Base-by-base conservation (phyloP, 2,113 vertebrate species). In the Promerops cafer region DNA sequence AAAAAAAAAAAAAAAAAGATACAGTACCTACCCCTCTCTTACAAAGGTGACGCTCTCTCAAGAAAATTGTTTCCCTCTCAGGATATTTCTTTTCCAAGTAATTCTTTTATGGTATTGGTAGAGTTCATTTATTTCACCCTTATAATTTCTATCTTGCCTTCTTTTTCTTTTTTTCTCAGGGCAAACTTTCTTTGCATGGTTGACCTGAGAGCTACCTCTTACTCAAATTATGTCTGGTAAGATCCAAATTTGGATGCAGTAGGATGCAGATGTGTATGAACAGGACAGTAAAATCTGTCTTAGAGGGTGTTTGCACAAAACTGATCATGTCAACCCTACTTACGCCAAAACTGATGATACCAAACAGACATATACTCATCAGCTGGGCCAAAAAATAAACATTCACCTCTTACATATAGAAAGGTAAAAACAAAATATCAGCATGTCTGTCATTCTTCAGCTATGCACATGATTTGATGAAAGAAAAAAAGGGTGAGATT, bases 251-350 rank as follows among this genome's bases (percentile, higher is more conserved):
- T 42, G 39, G 68, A 72, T 53, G 24, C n/a, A 66, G 30, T 4
- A 56, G 3, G n/a, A n/a, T n/a, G n/a, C n/a, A n/a, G n/a, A n/a
- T 0, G 0, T 44, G 18, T 44, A 6, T 17, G 30, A 84, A 72
- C 28, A 20, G 14, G 53, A 64, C 10, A 23, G 26, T 52, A 52
- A 61, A 83, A 83, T 70, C 21, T 47, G 23, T 59, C 16, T 72
- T 64, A 65, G 27, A 42, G 12, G 7, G 5, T 59, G 31, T 54
- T 93, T 50, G 18, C 40, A 30, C 13, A 44, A 75, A 87, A 64
- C 15, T 42, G 49, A 53, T 78, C 42, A 63, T 68, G 40, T 31
- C 28, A 71, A 76, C 59, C 12, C 11, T 37, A 21, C 31, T 77
- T 60, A 33, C 0, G 0, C 22, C 37, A 44, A 68, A 60, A 60